Evolutionary conservation across 1,140 invertebrate genomes (phyloP).

Genomic region (Manduca sexta): DNA sequence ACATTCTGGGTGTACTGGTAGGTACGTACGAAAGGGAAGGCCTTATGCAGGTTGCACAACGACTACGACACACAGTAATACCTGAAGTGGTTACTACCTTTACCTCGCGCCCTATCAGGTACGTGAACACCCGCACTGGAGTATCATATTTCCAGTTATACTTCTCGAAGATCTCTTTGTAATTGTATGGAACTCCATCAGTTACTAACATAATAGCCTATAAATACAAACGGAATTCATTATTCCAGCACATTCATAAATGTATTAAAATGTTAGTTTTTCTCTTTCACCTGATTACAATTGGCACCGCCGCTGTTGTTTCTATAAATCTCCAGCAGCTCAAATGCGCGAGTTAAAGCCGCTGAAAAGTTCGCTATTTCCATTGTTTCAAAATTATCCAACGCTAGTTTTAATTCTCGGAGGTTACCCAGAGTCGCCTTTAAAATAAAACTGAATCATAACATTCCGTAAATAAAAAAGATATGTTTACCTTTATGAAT

Average conservation of each 20-base stretch:
- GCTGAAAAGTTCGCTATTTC: slow-evolving; percentile 96
- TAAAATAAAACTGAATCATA: not conserved
- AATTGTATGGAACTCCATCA: slow-evolving; percentile 96
- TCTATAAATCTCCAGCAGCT: slow-evolving; percentile 81
- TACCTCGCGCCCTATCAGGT: slow-evolving; percentile 95
- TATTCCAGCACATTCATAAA: not conserved
- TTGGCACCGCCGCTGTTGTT: slow-evolving; percentile 75
- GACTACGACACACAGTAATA: slow-evolving; percentile 71
- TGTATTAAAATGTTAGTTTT: not conserved
- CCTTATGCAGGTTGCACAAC: slow-evolving; percentile 71
- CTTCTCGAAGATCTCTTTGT: slow-evolving; percentile 90
- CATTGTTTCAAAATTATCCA: slow-evolving; percentile 85
- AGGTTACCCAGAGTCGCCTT: slow-evolving; percentile 93
- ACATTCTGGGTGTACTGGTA: slow-evolving; percentile 68
- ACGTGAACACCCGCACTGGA: slow-evolving; percentile 96
- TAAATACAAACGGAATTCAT: slow-evolving; percentile 35
- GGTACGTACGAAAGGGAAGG: slow-evolving; percentile 53
- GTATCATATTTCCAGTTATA: slow-evolving; percentile 88
- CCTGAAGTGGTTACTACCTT: slow-evolving; percentile 71
- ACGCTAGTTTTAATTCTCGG: slow-evolving; percentile 85
- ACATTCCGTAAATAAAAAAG: not conserved
- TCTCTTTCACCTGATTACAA: slow-evolving; percentile 73
- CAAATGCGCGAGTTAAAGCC: slow-evolving; percentile 92
- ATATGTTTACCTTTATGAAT: too few species aligned
- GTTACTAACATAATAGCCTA: slow-evolving; percentile 99